Evolutionary conservation across 2,888 invertebrate genomes (phyloP).

Genomic region (Drosophila prostipennis): DNA sequence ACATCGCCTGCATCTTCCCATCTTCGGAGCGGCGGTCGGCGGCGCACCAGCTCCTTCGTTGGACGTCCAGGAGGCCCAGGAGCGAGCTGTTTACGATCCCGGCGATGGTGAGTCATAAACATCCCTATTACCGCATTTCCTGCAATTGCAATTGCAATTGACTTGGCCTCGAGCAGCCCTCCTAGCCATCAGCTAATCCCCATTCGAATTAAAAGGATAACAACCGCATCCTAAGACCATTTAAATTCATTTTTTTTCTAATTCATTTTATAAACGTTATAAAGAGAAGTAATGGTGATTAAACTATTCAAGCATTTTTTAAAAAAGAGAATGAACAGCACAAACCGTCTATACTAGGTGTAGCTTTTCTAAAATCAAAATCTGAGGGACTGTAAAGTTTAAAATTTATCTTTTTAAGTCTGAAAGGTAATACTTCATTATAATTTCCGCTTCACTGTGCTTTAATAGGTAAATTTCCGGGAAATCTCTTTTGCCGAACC

Average conservation of each 20-base stretch:
- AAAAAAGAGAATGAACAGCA: too few species aligned
- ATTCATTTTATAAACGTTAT: background rate
- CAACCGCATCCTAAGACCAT: too few species aligned
- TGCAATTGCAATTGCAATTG: background rate
- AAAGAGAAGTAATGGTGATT: background rate
- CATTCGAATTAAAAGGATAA: slow-evolving; percentile 1
- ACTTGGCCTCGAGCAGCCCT: background rate
- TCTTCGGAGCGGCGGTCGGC: slow-evolving; percentile 27
- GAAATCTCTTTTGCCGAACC: background rate
- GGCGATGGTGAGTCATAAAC: slow-evolving; percentile 83
- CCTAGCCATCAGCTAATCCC: slow-evolving; percentile 9
- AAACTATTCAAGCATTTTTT: too few species aligned
- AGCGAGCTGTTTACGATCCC: slow-evolving; percentile 83
- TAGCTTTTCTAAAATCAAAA: too few species aligned
- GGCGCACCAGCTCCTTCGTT: slow-evolving; percentile 25
- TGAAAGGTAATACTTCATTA: background rate
- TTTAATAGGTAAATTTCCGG: background rate
- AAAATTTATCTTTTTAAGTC: too few species aligned
- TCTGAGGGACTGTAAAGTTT: too few species aligned
- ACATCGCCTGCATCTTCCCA: slow-evolving; percentile 31
- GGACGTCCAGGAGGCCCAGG: slow-evolving; percentile 55
- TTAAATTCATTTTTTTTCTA: background rate
- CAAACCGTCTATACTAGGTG: too few species aligned
- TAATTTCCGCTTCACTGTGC: background rate
- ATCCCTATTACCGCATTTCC: slow-evolving; percentile 42